Evolutionary conservation across 2,113 vertebrate genomes (phyloP), one percentile per base, ranked within the genome.

Genomic region (Platysteira castanea): DNA sequence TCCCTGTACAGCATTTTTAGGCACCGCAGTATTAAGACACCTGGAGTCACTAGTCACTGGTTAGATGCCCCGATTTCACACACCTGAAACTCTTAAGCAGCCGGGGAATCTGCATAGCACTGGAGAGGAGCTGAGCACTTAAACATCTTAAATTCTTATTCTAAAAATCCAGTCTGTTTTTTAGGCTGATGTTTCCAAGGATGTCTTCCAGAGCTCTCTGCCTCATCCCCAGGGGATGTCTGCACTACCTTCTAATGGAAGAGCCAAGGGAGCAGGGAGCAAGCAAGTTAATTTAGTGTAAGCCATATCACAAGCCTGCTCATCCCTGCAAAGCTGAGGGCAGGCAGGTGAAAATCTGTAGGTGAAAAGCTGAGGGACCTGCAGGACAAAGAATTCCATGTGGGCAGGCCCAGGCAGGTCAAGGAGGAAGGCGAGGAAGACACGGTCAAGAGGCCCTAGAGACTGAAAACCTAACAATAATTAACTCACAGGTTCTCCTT

Each of bases 401-500:
- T 1, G 11, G 50, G 35, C 47, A 89, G 21, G 46, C 19, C 53
- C 68, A 47, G 41, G 57, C 19, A 78, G 41, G 86, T 70, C 64
- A 78, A 87, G 79, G 90, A 80, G 39, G 39, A 89, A 67, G 9
- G 64, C 86, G 52, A 70, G 19, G 76, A 90, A 90, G 50, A 54
- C 52, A n/a, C 4, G 31, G 73, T 63, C 76, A 89, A 90, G 69
- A 75, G 60, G 44, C 69, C 44, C 60, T 28, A 78, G 86, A 87
- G 89, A 63, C 86, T 41, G 47, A 68, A 95, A 93, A 41, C 35
- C 84, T 81, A 68, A 63, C 44, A 88, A 69, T 95, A 93, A 94
- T 93, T 95, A 96, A 95, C 64, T 94, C 56, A 70, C 37, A 64
- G 52, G n/a, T 27, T 74, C 30, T 78, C 92, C 76, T 78, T 64